Base-by-base conservation (phyloP, 2,113 vertebrate species). In the Junco hyemalis region DNA sequence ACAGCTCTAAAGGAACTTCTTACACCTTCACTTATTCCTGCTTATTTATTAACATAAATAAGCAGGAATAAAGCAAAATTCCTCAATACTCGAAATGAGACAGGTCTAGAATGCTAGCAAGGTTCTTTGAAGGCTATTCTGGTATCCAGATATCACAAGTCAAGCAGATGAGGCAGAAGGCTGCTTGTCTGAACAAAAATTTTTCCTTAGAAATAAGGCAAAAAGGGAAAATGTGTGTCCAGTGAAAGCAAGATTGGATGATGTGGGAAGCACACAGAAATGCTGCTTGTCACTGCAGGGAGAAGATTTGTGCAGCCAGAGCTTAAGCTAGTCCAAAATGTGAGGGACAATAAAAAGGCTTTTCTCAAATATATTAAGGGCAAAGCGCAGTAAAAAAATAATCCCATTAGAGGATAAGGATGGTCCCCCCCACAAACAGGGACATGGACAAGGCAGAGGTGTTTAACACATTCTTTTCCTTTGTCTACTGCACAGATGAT, bases 401-500 rank as follows among this genome's bases (percentile, higher is more conserved):
- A 44, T 3, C 11, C 1, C 0, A 26, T 28, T 26, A 33, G 4
- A 31, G 10, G 5, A 31, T 17, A 9, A 61, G 11, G 33, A 26
- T 28, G 14, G 31, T 51, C 40, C 33, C 9, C 11, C 11, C 33
- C 26, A 51, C 5, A 53, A 51, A 12, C 18, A 51, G 5, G 14
- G 33, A 33, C 22, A 33, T 2, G 6, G 45, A 23, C 35, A 77
- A 44, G 21, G 26, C 36, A 35, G n/a, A 56, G 19, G 12, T 29
- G 19, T 65, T 74, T 29, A 40, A 56, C 19, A n/a, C 6, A 51
- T 44, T 60, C 5, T 68, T 68, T 59, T 13, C 29, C 35, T 48
- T n/a, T 42, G 21, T 33, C 26, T 44, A 33, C 17, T 36, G 47
- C 4, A 26, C 0, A 0, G 17, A 36, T 36, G 17, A 57, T 8